Evolutionary conservation across 2,797 vertebrate species (phyloP).

Genomic region (Neopelma chrysocephalum): DNA sequence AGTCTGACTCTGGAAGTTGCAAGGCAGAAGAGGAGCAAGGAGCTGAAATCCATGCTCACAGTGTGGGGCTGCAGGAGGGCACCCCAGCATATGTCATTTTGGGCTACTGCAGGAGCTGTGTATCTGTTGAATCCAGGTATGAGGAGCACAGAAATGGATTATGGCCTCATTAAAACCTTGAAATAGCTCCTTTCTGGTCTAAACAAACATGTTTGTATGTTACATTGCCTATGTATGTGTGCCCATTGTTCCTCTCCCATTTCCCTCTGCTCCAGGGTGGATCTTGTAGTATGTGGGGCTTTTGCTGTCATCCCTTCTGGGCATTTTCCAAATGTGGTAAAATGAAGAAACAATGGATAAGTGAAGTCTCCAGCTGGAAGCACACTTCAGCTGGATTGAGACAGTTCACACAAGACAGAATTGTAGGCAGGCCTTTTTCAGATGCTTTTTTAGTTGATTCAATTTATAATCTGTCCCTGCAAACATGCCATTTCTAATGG

Average conservation of each 20-base stretch:
- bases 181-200: background rate
- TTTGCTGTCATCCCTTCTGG: background rate
- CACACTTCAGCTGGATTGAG: slow-evolving; percentile 1
- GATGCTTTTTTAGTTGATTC: slow-evolving; percentile 52
- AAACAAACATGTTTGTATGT: background rate
- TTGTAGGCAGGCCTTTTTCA: slow-evolving; percentile 23
- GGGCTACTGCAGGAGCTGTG: accelerated
- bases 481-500: slow-evolving; percentile 62
- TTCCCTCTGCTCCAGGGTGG: background rate
- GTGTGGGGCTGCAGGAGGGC: background rate
- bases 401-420: slow-evolving; percentile 9
- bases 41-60: background rate
- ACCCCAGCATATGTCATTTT: too few species aligned
- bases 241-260: background rate
- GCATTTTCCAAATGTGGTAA: background rate
- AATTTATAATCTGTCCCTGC: slow-evolving; percentile 61
- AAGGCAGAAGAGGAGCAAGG: background rate
- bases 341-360: slow-evolving; percentile 19
- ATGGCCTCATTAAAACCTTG: background rate
- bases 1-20: background rate
- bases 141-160: background rate
- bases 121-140: background rate
- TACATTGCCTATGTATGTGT: background rate
- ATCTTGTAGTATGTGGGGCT: background rate
- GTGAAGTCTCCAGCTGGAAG: background rate